phyloP scores from a whole-genome alignment of 2,113 vertebrate genomes.

The Cacatua alba region DNA sequence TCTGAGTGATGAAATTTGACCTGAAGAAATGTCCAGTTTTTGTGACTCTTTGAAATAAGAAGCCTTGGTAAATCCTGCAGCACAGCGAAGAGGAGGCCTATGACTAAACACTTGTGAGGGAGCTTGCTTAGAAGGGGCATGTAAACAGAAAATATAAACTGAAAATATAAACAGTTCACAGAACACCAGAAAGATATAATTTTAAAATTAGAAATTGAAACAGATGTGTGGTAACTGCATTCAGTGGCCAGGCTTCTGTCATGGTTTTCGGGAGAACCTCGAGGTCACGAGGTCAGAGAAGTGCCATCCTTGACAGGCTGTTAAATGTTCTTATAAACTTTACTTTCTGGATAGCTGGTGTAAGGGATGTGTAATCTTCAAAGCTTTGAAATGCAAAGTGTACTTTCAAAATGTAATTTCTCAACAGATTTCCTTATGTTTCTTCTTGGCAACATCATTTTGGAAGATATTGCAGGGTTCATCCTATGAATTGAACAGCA shows the following conservation, averaged over 20 bases:
- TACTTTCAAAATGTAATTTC: not conserved
- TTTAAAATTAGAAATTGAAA: not conserved
- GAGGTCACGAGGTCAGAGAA: not conserved
- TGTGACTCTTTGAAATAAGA: not conserved
- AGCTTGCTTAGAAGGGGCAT: not conserved
- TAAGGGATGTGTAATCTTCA: not conserved
- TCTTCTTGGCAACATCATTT: not conserved
- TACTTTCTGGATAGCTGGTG: not conserved
- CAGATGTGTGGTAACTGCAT: not conserved
- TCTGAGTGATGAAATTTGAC: not conserved
- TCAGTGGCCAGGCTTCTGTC: not conserved
- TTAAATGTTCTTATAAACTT: not conserved
- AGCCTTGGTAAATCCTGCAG: not conserved
- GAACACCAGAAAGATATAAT: not conserved
- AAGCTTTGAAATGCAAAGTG: not conserved
- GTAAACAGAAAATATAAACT: not conserved
- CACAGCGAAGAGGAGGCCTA: not conserved
- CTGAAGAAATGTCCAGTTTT: not conserved
- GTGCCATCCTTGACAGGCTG: not conserved
- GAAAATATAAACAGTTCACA: not conserved
- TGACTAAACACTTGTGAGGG: not conserved
- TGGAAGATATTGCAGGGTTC: not conserved
- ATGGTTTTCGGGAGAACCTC: not conserved
- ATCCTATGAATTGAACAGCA: not conserved
- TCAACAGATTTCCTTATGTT: not conserved